Base-by-base conservation (phyloP, 1,140 invertebrate species). In the Drosophila tsacasi region DNA sequence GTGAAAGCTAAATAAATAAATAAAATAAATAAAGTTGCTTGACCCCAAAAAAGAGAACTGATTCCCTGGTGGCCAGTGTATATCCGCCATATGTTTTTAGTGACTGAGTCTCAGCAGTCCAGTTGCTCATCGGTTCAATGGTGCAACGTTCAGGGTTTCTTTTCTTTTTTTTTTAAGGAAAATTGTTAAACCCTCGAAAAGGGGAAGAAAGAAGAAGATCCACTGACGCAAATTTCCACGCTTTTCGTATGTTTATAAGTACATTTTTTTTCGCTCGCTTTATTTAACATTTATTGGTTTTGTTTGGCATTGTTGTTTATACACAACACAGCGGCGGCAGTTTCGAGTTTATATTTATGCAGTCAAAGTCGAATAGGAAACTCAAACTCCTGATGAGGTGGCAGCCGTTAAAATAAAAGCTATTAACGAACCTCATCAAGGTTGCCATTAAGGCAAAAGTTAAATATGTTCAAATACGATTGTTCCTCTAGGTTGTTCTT, bases 211-310 rank as follows among this genome's bases (percentile, higher is more conserved):
- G 37, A 54, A 27, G 54, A 30, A 47, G 73, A 64, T 81, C 81
- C 35, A 83, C 81, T 83, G 82, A 85, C 82, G 82, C 75, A 85
- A 69, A 75, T 74, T 85, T 84, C 63, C 66, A 72, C 32, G 39
- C 54, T 73, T 68, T 73, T 59, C 39, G 30, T 17, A 54, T 72
- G 69, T 62, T 73, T 74, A 61, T 21, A 74, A 46, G 57, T 73
- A 55, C 12, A 55, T 73, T 62, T 30, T 60, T 47, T 57, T 42
- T 73, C 49, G 67, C 60, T 77, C 64, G 77, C 59, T 66, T 83
- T 78, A 78, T 85, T 84, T 81, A 77, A 84, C 73, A 81, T 85
- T 85, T 81, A 85, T 85, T 81, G 82, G 83, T 74, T 85, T 80
- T 83, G 81, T 83, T 79, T 83, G 81, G 64, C 80, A 82, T 75